Conservation (phyloP, 1,140 invertebrate genomes). For the Drosophila quadrilineata region DNA sequence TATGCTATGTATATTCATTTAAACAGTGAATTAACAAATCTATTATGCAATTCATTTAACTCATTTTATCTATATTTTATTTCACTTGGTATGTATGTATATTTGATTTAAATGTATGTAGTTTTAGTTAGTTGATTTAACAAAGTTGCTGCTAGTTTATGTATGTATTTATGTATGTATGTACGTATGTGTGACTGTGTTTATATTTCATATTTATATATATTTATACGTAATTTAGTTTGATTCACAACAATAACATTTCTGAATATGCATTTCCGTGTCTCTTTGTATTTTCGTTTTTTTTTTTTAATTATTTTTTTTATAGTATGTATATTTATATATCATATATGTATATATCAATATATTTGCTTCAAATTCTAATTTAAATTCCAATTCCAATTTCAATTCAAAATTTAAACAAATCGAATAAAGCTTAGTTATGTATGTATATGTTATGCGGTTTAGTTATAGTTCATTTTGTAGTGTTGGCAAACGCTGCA, state of each 20-base stretch:
- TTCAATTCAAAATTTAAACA: conserved; percentile 31
- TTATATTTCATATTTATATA: conserved; percentile 11
- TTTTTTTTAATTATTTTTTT: too few relatives aligned
- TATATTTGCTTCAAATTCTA: conserved; percentile 34
- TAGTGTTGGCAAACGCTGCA: conserved; percentile 13
- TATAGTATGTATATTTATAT: too few relatives aligned
- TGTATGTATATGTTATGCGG: conserved; percentile 12
- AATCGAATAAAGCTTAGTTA: conserved; percentile 41
- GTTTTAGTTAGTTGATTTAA: conserved; percentile 46
- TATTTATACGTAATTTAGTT: conserved; percentile 68
- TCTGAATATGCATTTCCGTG: conserved; percentile 65
- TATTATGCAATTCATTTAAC: conserved; percentile 67
- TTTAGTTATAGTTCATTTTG: conserved; percentile 1
- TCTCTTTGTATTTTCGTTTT: too few relatives aligned
- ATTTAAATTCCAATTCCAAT: conserved; percentile 31
- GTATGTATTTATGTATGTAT: conserved; percentile 11
- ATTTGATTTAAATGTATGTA: conserved; percentile 22
- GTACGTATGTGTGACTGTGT: conserved; percentile 1
- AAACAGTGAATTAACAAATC: conserved; percentile 76
- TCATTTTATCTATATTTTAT: conserved; percentile 54
- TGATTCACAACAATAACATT: conserved; percentile 79
- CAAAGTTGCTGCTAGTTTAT: conserved; percentile 53
- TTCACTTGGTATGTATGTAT: conserved; percentile 39
- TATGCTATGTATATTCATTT: conserved; percentile 41
- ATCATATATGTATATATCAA: too few relatives aligned